Evolutionary conservation across 2,888 invertebrate genomes (phyloP), one percentile per base, ranked within the genome.

Genomic region (Bimastos eiseni): DNA sequence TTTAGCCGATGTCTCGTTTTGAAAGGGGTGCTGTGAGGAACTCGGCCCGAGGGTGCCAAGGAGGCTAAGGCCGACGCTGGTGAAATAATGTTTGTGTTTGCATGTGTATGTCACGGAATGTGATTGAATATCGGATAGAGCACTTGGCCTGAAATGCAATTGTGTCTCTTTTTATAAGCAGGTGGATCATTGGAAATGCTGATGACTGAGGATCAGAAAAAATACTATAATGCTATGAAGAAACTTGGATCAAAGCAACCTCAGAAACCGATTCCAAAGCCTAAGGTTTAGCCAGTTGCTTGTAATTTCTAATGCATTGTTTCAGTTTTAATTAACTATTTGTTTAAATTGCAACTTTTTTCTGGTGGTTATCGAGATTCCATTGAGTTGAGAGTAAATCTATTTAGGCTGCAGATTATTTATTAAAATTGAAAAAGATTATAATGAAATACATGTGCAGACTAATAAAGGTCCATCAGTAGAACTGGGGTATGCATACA

Each of bases 161-260:
- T 34, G 36, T 86, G 30, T 34, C 24, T 86, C 37, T 84, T 11
- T 34, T 86, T 86, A 86, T 86, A 93, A 90, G 98, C 98, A 94
- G 99, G 99, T 94, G 99, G 98, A 93, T 98, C 98, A 93, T 96
- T 99, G 93, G 99, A 99, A 96, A 98, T 99, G 98, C 99, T 99
- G 96, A 99, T 99, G 99, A 99, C 99, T 17, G 91, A 89, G 90
- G 91, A 91, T 84, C 91, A 91, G 84, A 90, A 91, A n/a, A 91
- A 91, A 44, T 99, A 99, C 96, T 99, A 99, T 96, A 98, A 98
- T 95, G 99, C 99, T 92, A 99, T 99, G 99, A 99, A 99, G 96
- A 99, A 99, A 96, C 98, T 99, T 98, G 98, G 98, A 93, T 98
- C 98, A 91, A 99, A 99, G 96, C 98, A 98, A 95, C 99, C 99